phyloP scores from a whole-genome alignment of 2,888 invertebrate species.

The Meliscaeva auricollis region DNA sequence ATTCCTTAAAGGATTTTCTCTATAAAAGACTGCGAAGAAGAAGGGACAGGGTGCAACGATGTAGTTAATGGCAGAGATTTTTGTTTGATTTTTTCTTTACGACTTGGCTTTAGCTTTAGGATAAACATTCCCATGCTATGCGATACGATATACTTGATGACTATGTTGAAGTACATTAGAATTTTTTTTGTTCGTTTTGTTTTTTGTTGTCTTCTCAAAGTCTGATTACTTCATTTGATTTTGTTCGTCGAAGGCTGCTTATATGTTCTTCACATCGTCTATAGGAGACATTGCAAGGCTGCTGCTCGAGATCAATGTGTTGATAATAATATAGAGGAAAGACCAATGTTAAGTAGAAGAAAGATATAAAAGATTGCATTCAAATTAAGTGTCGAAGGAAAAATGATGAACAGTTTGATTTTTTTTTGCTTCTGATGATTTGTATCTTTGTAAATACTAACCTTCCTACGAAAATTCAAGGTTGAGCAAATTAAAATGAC shows the following conservation, averaged over 20 bases:
- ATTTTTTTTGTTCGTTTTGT: constrained; percentile 15
- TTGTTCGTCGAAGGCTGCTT: constrained; percentile 36
- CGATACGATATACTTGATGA: constrained; percentile 26
- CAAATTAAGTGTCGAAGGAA: constrained; percentile 44
- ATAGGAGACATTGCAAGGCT: constrained; percentile 19
- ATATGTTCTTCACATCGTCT: not conserved
- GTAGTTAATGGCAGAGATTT: constrained; percentile 62
- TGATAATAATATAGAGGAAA: constrained; percentile 30
- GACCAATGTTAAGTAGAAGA: constrained; percentile 21
- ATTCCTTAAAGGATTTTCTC: constrained; percentile 46
- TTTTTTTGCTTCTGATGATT: constrained; percentile 7
- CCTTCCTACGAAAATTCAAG: not conserved
- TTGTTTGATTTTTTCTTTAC: constrained; percentile 57
- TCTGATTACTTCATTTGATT: constrained; percentile 64
- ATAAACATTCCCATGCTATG: constrained; percentile 16
- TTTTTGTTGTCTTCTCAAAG: not conserved
- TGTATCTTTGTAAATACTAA: constrained; percentile 13
- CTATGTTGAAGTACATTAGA: constrained; percentile 51
- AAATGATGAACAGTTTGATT: constrained; percentile 27
- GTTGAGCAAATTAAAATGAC: not conserved
- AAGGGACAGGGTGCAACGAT: constrained; percentile 1
- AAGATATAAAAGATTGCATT: constrained; percentile 59
- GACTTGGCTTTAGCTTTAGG: constrained; percentile 53
- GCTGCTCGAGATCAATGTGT: constrained; percentile 32
- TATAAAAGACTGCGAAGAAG: not conserved